Percentiles rank a stretch among this genome's conserved stretches.
These are phyloP conservation scores for Triops cancriformis DNA, from an alignment of 1,140 invertebrate species.

Conservation along the genomic window DNA sequence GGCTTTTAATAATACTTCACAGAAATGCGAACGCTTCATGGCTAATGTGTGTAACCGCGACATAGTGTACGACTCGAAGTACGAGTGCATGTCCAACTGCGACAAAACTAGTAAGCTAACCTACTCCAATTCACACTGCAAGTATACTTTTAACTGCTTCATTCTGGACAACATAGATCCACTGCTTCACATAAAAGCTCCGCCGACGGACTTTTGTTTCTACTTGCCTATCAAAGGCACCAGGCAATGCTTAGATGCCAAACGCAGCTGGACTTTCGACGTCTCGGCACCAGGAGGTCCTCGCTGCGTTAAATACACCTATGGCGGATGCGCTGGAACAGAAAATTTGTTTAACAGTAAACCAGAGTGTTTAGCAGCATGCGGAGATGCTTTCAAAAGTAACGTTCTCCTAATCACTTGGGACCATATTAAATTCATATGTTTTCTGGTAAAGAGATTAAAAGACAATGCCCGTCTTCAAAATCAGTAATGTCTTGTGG, in stretches of 20 bases:
- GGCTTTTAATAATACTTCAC: not conserved
- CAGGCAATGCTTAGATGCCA: conserved; percentile 21
- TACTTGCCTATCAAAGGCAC: not conserved
- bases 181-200: not conserved
- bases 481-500: not conserved
- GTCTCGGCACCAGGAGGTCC: not conserved
- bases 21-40: not conserved
- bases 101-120: not conserved
- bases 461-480: not conserved
- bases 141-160: not conserved
- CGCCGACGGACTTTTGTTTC: not conserved
- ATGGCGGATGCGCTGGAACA: conserved; percentile 39
- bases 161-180: not conserved
- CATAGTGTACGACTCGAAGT: not conserved
- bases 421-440: not conserved
- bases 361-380: conserved; percentile 33
- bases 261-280: conserved; percentile 26
- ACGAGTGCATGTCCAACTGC: not conserved
- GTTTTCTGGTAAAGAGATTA: not conserved
- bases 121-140: not conserved
- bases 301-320: conserved; percentile 32
- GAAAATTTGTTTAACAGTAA: conserved; percentile 36
- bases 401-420: not conserved
- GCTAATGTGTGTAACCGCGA: not conserved
- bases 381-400: conserved; percentile 29